Evolutionary conservation across 1,140 invertebrate genomes (phyloP), one percentile per base, ranked within the genome.

Genomic region (Ladona fulva): DNA sequence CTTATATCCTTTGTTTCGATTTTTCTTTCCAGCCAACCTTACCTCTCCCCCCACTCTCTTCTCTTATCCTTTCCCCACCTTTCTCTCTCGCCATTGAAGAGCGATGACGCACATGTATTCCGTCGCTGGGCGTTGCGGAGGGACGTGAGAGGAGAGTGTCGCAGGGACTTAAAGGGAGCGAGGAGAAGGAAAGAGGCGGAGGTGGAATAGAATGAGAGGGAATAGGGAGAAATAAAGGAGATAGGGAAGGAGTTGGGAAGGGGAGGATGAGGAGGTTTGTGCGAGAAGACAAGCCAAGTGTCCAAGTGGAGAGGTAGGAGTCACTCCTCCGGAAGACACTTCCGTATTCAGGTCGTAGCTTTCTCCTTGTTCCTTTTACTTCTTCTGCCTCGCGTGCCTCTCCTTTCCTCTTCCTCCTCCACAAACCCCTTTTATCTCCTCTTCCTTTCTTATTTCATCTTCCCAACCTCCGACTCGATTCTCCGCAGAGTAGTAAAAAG

Each of bases 31-130:
- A n/a, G n/a, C n/a, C n/a, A n/a, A n/a, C n/a, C n/a, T n/a, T n/a
- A 52, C 10, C 44, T 52, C 19, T 19, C 44, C 44, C 44, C 44
- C 44, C 44, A 10, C 44, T 19, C 10, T 19, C 44, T 52, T 52
- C 44, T 19, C 44, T 19, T 52, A 11, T 19, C 44, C 19, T 11
- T 52, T 52, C 19, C 44, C 44, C 10, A 52, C 44, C 44, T 52
- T 19, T 52, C 52, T 12, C 52, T 16, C 12, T 66, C n/a, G 52
- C 52, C 52, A 66, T 66, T 66, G 52, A 66, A 66, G 52, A 19
- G 52, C 52, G 52, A 66, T 66, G 52, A 66, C 52, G 52, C 52
- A 66, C 52, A 66, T 66, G 52, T 66, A 66, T 66, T 66, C 52
- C 52, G n/a, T 19, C n/a, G 52, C 52, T 66, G 52, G 52, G 52